phyloP scores from a whole-genome alignment of 1,140 invertebrate species.

The Cotesia vestalis region DNA sequence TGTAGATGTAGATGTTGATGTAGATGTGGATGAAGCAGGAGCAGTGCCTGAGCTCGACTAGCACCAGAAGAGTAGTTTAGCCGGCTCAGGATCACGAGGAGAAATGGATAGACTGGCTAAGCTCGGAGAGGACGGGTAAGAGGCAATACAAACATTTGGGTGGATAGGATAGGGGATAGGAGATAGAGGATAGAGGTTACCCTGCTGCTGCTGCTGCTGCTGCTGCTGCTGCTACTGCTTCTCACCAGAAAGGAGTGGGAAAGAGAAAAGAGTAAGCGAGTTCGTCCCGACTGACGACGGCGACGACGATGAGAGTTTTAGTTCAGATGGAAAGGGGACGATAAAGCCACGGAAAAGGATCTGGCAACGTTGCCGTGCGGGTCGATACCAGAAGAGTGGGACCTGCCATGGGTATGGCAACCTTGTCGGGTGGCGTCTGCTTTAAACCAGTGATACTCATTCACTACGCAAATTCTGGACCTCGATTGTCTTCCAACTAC shows the following conservation, averaged over 20 bases:
- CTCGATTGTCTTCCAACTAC: background rate
- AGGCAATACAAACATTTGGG: slow-evolving; percentile 26
- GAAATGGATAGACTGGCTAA: slow-evolving; percentile 21
- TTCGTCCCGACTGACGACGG: slow-evolving; percentile 34
- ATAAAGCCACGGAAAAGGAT: slow-evolving; percentile 60
- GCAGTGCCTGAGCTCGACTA: too few relatives aligned
- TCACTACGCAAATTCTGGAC: slow-evolving; percentile 20
- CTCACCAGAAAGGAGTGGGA: slow-evolving; percentile 22
- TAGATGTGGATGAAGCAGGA: too few relatives aligned
- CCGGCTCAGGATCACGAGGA: slow-evolving; percentile 9
- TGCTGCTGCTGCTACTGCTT: background rate
- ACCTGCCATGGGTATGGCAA: slow-evolving; percentile 54
- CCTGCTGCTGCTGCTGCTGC: too few relatives aligned
- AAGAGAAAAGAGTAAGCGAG: slow-evolving; percentile 36
- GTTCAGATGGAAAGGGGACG: slow-evolving; percentile 55
- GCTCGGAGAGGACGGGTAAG: slow-evolving; percentile 38
- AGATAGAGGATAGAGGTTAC: background rate
- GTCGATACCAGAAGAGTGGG: slow-evolving; percentile 62
- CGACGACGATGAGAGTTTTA: slow-evolving; percentile 34
- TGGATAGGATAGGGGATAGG: background rate
- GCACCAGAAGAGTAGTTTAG: too few relatives aligned
- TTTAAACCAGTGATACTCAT: slow-evolving; percentile 63
- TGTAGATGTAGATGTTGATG: too few relatives aligned
- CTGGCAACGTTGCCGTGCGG: slow-evolving; percentile 61
- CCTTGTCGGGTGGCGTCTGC: slow-evolving; percentile 58